Base-by-base conservation (phyloP, 2,888 invertebrate genomes). In the Trisateles emortualis region DNA sequence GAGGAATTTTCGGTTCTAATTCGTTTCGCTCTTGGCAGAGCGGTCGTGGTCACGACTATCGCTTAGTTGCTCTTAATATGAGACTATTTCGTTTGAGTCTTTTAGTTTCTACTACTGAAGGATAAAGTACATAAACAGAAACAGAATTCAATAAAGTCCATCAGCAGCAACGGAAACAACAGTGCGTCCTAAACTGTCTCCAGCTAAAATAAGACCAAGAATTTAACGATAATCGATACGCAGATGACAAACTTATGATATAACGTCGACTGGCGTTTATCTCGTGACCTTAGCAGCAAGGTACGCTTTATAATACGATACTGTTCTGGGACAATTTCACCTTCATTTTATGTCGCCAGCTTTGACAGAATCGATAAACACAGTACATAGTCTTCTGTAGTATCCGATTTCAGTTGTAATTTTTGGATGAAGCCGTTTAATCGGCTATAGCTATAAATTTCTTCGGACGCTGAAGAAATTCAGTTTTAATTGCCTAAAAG, bases 191-290 rank as follows among this genome's bases (percentile, higher is more conserved):
- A 39, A 26, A 49, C 48, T 35, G 24, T 1, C 14, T 35, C 11
- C 5, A 42, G 35, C 17, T 9, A 50, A 19, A 68, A 19, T 63
- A 56, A 47, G 36, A 54, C 22, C 33, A 43, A 36, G 11, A 45
- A 16, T 61, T 30, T 16, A 58, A 51, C 24, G 22, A 16, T 43
- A 17, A 55, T 6, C 32, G 39, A 60, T 43, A 51, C 29, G 17
- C 2, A 45, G 39, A 45, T 58, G 62, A 54, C 42, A 61, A 48
- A 52, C 48, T 52, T 40, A 50, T 42, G 35, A 61, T 54, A 36
- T 35, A 24, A 38, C 4, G 16, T 33, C 36, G 52, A 46, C 30
- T 39, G 22, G 14, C 14, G 50, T 35, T 6, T 52, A 52, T 40
- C 13, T 36, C 30, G 38, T 29, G 44, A 39, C 35, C 33, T 42